Evolutionary conservation across 2,113 vertebrate genomes (phyloP).

Genomic region (Hippocampus comes): DNA sequence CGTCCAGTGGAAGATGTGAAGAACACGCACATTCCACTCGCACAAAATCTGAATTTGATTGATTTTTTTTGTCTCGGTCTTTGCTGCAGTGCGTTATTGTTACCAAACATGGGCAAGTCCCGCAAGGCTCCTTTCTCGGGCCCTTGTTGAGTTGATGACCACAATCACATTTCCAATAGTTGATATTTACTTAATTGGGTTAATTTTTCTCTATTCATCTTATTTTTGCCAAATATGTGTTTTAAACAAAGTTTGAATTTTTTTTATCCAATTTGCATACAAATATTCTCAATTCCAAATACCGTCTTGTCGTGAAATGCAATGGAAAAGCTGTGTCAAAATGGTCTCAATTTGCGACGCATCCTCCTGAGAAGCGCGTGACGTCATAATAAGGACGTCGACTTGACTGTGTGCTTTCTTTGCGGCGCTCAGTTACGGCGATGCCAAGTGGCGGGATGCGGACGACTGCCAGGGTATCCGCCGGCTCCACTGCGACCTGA

Average conservation of each 20-base stretch:
- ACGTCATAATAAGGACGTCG: neutral
- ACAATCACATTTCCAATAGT: neutral
- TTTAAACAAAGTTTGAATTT: too few species aligned
- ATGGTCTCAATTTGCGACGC: too few species aligned
- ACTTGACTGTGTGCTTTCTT: neutral
- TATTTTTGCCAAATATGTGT: too few species aligned
- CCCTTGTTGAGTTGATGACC: neutral
- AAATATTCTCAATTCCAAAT: too few species aligned
- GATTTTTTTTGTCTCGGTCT: neutral
- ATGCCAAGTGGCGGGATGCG: slow-evolving; percentile 59
- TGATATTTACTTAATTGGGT: too few species aligned
- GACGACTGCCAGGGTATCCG: slow-evolving; percentile 60
- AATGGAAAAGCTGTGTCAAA: neutral
- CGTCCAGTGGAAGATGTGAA: slow-evolving; percentile 77
- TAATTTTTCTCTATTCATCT: too few species aligned
- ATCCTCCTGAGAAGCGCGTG: neutral
- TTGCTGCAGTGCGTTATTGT: neutral
- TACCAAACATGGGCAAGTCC: neutral
- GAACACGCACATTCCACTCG: slow-evolving; percentile 6
- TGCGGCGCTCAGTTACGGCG: slow-evolving; percentile 63
- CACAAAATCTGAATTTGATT: neutral
- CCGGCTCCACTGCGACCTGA: slow-evolving; percentile 66
- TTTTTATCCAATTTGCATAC: neutral
- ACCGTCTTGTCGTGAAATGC: neutral
- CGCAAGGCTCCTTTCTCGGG: neutral